Conservation (phyloP, 2,888 invertebrate species). For the Drosophila tripunctata region DNA sequence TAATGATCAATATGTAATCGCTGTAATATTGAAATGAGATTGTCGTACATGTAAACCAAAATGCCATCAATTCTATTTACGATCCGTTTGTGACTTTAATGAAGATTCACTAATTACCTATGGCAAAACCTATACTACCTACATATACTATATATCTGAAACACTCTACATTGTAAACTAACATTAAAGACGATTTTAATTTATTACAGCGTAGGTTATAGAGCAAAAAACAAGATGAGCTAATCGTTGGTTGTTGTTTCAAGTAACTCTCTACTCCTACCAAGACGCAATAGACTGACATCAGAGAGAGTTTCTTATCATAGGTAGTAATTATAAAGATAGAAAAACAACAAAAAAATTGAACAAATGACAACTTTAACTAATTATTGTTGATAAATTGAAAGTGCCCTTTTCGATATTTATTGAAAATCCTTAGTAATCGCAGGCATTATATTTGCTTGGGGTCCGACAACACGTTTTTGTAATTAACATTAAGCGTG, state of each 20-base stretch:
- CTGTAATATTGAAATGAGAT: too few relatives aligned
- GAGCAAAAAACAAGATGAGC: not conserved
- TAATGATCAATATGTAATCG: too few relatives aligned
- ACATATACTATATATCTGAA: not conserved
- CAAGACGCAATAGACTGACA: slow-evolving; percentile 2
- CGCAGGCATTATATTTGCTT: not conserved
- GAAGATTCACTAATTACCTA: not conserved
- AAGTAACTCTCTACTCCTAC: not conserved
- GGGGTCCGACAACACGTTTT: slow-evolving; percentile 38
- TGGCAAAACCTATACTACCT: not conserved
- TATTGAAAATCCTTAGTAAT: not conserved
- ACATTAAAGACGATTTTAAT: not conserved
- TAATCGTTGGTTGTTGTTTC: not conserved
- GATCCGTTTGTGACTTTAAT: not conserved
- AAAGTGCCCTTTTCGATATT: not conserved
- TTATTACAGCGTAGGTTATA: not conserved
- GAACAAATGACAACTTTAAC: too few relatives aligned
- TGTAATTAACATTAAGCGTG: slow-evolving; percentile 38
- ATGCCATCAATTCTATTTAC: not conserved
- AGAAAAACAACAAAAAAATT: not conserved
- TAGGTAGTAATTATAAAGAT: not conserved
- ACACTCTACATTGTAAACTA: slow-evolving; percentile 8
- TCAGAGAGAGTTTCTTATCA: not conserved
- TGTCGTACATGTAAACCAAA: not conserved
- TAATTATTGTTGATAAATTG: too few relatives aligned